These are phyloP conservation scores for Ispidina picta DNA, from an alignment of 2,797 vertebrate species.

Conservation along the genomic window DNA sequence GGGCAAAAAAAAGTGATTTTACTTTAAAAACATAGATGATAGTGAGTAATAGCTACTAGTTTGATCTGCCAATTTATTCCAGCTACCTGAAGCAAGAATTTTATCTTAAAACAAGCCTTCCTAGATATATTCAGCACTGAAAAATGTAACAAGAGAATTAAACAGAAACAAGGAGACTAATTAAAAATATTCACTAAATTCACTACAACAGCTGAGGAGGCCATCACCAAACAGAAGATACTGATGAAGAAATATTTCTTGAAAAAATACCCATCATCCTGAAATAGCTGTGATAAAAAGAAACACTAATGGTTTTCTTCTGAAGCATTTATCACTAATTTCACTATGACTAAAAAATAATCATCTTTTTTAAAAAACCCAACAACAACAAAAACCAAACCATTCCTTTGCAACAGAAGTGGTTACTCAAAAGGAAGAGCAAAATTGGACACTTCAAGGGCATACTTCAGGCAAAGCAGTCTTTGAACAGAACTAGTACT, in stretches of 20 bases:
- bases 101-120: slow-evolving; percentile 1
- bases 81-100: not conserved
- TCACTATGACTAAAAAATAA: not conserved
- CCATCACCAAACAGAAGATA: slow-evolving; percentile 1
- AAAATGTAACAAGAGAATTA: slow-evolving; percentile 10
- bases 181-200: slow-evolving; percentile 4
- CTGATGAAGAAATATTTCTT: slow-evolving; percentile 2
- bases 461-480: not conserved
- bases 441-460: not conserved
- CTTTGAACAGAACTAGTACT: not conserved
- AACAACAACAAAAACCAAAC: too few species aligned
- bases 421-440: not conserved
- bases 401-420: not conserved
- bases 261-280: not conserved
- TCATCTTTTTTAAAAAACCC: not conserved
- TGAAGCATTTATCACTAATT: not conserved
- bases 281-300: not conserved
- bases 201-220: not conserved
- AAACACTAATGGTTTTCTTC: not conserved
- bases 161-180: not conserved
- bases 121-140: not conserved
- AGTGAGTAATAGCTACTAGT: not conserved
- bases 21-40: not conserved
- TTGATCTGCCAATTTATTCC: not conserved
- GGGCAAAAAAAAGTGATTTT: not conserved